Conservation (phyloP, 1,140 invertebrate genomes). For the Drosophila bipectinata region DNA sequence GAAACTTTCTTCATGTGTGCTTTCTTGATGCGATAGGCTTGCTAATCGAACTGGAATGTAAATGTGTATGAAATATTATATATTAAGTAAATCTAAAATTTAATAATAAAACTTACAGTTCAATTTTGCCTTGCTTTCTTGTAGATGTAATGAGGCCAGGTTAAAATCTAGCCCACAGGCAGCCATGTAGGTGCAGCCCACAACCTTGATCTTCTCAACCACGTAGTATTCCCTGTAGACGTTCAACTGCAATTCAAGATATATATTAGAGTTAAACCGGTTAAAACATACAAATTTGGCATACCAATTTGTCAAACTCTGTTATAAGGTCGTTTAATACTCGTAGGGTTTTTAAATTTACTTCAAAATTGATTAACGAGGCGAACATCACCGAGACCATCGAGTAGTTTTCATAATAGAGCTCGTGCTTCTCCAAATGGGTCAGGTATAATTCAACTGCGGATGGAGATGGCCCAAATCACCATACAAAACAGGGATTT, state of each 20-base stretch:
- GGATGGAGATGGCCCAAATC: background rate
- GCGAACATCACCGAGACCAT: slow-evolving; percentile 96
- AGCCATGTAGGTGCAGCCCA: slow-evolving; percentile 97
- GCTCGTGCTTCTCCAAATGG: slow-evolving; percentile 88
- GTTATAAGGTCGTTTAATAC: slow-evolving; percentile 95
- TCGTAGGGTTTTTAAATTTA: slow-evolving; percentile 87
- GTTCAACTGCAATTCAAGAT: slow-evolving; percentile 3
- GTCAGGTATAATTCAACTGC: slow-evolving; percentile 87
- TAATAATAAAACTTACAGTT: background rate
- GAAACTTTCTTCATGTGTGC: background rate
- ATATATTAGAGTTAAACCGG: background rate
- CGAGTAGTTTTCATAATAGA: slow-evolving; percentile 93
- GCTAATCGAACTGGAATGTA: too few relatives aligned
- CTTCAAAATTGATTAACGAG: slow-evolving; percentile 90
- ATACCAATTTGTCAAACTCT: slow-evolving; percentile 90
- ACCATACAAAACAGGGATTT: background rate
- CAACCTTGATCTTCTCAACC: slow-evolving; percentile 95
- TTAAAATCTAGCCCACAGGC: slow-evolving; percentile 91
- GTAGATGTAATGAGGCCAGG: slow-evolving; percentile 2
- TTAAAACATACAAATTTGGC: background rate
- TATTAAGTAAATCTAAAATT: background rate
- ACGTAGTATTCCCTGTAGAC: slow-evolving; percentile 42
- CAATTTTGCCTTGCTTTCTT: background rate
- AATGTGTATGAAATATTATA: too few relatives aligned
- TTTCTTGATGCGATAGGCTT: too few relatives aligned